Percentiles rank a stretch among this genome's conserved stretches.
These are phyloP conservation scores for Drosophila yakuba DNA, from an alignment of 1,140 invertebrate genomes.

Conservation along the genomic window DNA sequence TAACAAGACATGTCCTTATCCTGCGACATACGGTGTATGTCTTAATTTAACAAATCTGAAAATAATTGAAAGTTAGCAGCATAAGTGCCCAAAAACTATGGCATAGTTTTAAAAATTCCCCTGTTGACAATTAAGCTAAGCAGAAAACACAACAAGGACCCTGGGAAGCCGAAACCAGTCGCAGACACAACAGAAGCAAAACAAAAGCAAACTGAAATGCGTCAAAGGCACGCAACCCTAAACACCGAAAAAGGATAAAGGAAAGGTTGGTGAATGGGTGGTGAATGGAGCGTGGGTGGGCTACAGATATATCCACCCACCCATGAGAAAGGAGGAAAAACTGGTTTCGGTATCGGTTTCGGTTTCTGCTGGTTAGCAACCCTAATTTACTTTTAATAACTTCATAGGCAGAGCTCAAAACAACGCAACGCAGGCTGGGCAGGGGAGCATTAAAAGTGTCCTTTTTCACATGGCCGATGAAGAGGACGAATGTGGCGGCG, in stretches of 20 bases:
- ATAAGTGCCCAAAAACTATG: constrained; percentile 69
- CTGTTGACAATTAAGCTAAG: constrained; percentile 81
- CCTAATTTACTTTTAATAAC: constrained; percentile 84
- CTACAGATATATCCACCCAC: constrained; percentile 12
- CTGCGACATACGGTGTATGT: background rate
- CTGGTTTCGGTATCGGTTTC: constrained; percentile 68
- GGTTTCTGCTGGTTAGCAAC: constrained; percentile 70
- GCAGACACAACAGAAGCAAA: constrained; percentile 42
- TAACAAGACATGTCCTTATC: constrained; percentile 15
- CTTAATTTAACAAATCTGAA: constrained; percentile 79
- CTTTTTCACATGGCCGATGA: constrained; percentile 62
- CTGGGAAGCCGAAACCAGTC: constrained; percentile 23
- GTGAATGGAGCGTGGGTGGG: constrained; percentile 3
- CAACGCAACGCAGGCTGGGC: background rate
- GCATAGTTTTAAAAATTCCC: constrained; percentile 76
- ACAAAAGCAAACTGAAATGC: constrained; percentile 51
- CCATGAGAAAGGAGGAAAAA: constrained; percentile 45
- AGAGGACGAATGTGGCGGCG: constrained; percentile 60
- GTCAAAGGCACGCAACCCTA: constrained; percentile 77
- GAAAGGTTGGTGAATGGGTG: background rate
- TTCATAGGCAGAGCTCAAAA: constrained; percentile 65
- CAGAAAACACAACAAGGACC: constrained; percentile 55
- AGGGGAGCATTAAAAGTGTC: constrained; percentile 71
- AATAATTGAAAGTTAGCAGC: constrained; percentile 78
- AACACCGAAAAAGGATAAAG: constrained; percentile 31